Base-by-base conservation (phyloP, 2,797 vertebrate species). In the Rhabdophis nuchalis region DNA sequence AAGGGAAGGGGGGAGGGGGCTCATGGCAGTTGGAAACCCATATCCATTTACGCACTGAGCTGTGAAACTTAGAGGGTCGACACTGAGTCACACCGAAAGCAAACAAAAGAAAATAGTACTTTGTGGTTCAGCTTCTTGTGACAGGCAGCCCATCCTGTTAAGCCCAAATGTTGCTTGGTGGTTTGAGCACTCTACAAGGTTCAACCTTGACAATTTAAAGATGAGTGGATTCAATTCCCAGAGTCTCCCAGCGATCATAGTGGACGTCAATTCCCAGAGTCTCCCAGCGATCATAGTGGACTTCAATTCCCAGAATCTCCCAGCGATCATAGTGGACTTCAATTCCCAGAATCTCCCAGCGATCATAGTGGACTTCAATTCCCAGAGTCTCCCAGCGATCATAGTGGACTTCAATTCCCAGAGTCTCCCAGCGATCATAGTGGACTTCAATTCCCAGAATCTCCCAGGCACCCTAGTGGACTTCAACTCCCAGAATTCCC, bases 271-370 rank as follows among this genome's bases (percentile, higher is more conserved):
- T 27, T 25, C 10, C 58, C 25, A 60, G 60, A 29, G 29, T 13
- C 25, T 0, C 3, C 27, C 0, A 61, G 8, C 0, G 10, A 27
- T 0, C 8, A 60, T 27, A 12, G 60, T 61, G 60, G 27, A 29
- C 10, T 61, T 12, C 10, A 12, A 8, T 8, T 58, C 20, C 6
- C 57, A 58, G 57, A 58, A 58, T 23, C 20, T 1, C 6, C 20
- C 20, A 58, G 1, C 6, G 13, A 54, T 14, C 53, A 53, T 53
- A 12, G 52, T 12, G 52, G 52, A 53, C 52, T 53, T 10, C 1
- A 53, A 12, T 53, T 12, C 52, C 52, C 52, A 53, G 52, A 53
- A 53, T 53, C 52, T 53, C 52, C 11, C 52, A 53, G 10, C 11
- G 11, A 53, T 12, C 52, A 14, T 54, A 54, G 13, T 54, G 13